Evolutionary conservation across 2,888 invertebrate species (phyloP).

Genomic region (Hybos culiciformis): DNA sequence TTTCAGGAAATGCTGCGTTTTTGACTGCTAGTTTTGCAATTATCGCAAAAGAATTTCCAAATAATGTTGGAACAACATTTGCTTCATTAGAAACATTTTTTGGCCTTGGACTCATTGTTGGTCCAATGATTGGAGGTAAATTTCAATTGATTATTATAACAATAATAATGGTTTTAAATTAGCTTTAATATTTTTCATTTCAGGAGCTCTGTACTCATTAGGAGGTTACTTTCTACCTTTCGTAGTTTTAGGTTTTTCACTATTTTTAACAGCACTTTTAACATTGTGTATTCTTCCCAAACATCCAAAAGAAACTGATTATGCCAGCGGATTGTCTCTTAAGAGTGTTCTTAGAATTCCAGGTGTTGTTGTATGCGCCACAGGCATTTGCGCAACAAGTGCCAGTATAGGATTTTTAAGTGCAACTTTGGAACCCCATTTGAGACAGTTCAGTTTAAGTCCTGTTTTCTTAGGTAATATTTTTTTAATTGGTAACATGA

Average conservation of each 20-base stretch:
- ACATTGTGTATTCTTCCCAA: conserved; percentile 59
- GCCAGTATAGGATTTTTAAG: conserved; percentile 78
- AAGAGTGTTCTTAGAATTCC: conserved; percentile 53
- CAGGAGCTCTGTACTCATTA: conserved; percentile 60
- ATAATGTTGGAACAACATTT: conserved; percentile 73
- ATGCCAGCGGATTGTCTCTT: conserved; percentile 47
- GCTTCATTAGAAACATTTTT: conserved; percentile 78
- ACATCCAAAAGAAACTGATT: conserved; percentile 42
- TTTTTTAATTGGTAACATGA: neutral
- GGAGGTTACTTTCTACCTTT: conserved; percentile 75
- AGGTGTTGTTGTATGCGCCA: conserved; percentile 54
- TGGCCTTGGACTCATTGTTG: conserved; percentile 74
- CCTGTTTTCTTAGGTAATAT: conserved; percentile 14
- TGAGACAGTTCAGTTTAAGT: conserved; percentile 36
- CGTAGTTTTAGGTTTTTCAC: conserved; percentile 57
- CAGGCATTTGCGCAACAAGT: conserved; percentile 61
- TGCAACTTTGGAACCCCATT: conserved; percentile 78
- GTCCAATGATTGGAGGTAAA: conserved; percentile 83
- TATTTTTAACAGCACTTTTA: conserved; percentile 62
- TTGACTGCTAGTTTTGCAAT: conserved; percentile 77
- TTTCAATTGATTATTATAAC: too few relatives aligned
- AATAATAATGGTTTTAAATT: too few relatives aligned
- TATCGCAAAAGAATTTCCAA: conserved; percentile 75
- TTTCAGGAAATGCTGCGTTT: conserved; percentile 79
- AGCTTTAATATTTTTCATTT: too few relatives aligned